A percentile compares a stretch with the other conserved stretches of the same genome.
phyloP scores from a whole-genome alignment of 1,140 invertebrate species.

The Drosophila nebulosa region DNA sequence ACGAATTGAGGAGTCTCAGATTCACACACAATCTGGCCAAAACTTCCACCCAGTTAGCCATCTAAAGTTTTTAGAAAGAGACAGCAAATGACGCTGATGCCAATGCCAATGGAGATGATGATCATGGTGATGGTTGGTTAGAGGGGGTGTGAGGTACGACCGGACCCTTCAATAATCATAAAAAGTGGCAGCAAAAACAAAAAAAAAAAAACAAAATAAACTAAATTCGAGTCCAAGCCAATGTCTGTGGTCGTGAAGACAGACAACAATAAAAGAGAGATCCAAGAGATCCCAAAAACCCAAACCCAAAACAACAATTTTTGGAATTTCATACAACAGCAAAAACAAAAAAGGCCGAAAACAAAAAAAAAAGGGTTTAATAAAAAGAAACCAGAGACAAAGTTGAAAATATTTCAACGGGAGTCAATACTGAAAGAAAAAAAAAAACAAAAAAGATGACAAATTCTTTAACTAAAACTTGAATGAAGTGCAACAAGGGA shows the following conservation, averaged over 20 bases:
- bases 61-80: constrained; percentile 69
- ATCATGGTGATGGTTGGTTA: neutral
- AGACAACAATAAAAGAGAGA: constrained; percentile 68
- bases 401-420: constrained; percentile 45
- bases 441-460: constrained; percentile 36
- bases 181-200: constrained; percentile 41
- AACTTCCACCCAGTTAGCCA: constrained; percentile 31
- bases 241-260: constrained; percentile 69
- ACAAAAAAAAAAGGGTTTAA: neutral
- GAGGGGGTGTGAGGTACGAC: constrained; percentile 23
- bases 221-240: constrained; percentile 60
- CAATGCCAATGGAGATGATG: neutral
- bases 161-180: constrained; percentile 68
- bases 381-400: constrained; percentile 38
- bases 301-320: constrained; percentile 56
- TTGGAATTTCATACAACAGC: constrained; percentile 62
- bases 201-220: constrained; percentile 39
- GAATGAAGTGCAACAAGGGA: neutral
- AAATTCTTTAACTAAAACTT: neutral
- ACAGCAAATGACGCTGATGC: constrained; percentile 14
- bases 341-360: constrained; percentile 16
- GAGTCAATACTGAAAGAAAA: constrained; percentile 44
- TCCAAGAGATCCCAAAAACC: constrained; percentile 23
- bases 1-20: neutral
- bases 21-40: constrained; percentile 30